These are phyloP conservation scores for Podotricha telesiphe DNA, from an alignment of 2,888 invertebrate species.

Conservation along the genomic window DNA sequence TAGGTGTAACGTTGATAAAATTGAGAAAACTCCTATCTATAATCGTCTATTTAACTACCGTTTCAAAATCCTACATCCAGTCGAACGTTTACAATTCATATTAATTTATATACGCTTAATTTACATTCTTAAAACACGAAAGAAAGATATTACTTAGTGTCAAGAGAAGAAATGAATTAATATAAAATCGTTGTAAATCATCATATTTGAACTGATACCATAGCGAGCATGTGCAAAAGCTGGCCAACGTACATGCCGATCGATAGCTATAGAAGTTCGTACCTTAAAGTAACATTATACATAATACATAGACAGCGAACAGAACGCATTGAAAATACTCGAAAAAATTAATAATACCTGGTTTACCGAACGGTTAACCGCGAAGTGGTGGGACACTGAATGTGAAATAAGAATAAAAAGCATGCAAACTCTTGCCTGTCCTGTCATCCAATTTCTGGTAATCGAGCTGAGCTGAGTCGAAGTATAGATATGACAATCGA, in stretches of 20 bases:
- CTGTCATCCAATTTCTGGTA: slow-evolving; percentile 26
- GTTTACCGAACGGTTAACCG: slow-evolving; percentile 38
- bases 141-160: slow-evolving; percentile 18
- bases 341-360: slow-evolving; percentile 42
- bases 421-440: slow-evolving; percentile 36
- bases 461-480: slow-evolving; percentile 32
- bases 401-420: slow-evolving; percentile 27
- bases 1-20: slow-evolving; percentile 80
- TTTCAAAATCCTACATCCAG: slow-evolving; percentile 44
- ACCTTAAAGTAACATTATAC: slow-evolving; percentile 27
- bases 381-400: slow-evolving; percentile 36
- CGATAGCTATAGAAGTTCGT: slow-evolving; percentile 16
- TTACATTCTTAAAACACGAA: slow-evolving; percentile 9
- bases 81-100: slow-evolving; percentile 42
- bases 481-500: slow-evolving; percentile 28
- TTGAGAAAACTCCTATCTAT: slow-evolving; percentile 81
- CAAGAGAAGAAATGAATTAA: slow-evolving; percentile 24
- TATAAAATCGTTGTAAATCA: slow-evolving; percentile 41
- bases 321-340: slow-evolving; percentile 41
- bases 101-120: slow-evolving; percentile 28
- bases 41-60: slow-evolving; percentile 44
- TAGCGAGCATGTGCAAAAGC: slow-evolving; percentile 7
- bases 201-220: slow-evolving; percentile 16
- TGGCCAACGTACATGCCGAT: slow-evolving; percentile 12
- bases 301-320: slow-evolving; percentile 37